Conservation (phyloP, 2,113 vertebrate genomes). For the Castor canadensis region DNA sequence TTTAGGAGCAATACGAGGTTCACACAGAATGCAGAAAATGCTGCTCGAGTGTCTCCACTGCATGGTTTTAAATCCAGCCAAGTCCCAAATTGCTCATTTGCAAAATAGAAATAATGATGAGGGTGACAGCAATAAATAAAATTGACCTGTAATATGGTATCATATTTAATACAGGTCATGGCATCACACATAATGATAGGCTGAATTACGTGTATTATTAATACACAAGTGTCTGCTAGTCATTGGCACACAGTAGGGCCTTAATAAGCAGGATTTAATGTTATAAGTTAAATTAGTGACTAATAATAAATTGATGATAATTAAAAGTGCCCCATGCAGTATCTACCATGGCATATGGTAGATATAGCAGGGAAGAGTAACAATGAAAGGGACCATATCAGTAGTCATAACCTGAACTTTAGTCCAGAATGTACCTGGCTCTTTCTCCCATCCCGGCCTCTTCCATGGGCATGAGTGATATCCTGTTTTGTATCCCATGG, state of each 20-base stretch:
- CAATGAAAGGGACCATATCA: accelerated
- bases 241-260: background rate
- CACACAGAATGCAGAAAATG: accelerated
- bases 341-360: accelerated
- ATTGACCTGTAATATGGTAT: background rate
- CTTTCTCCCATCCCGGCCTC: background rate
- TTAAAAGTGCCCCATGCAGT: background rate
- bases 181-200: background rate
- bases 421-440: accelerated
- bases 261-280: background rate
- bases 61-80: background rate
- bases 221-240: background rate
- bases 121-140: accelerated
- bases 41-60: no score
- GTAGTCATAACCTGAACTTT: accelerated
- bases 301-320: background rate
- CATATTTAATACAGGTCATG: background rate
- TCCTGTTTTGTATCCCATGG: background rate
- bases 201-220: background rate
- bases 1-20: background rate
- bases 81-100: background rate
- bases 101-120: background rate
- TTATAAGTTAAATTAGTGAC: background rate
- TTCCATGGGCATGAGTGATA: background rate
- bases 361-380: background rate